A percentile compares a stretch with the other conserved stretches of the same genome.
phyloP scores from a whole-genome alignment of 2,113 vertebrate species.

The Bos indicus region DNA sequence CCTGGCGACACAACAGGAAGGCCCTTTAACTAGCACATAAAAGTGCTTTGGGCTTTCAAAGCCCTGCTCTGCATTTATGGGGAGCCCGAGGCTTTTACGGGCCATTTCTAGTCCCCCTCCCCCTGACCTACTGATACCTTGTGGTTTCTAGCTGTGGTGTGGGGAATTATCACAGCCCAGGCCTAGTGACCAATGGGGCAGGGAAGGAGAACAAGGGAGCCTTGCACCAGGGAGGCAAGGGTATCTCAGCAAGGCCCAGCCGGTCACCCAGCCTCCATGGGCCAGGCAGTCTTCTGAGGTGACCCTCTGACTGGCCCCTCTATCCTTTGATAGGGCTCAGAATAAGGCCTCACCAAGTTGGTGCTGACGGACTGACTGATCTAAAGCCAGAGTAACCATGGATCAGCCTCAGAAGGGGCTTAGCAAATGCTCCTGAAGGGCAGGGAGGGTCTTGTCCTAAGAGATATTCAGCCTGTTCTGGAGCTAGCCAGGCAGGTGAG shows the following conservation, averaged over 20 bases:
- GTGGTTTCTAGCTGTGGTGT: background rate
- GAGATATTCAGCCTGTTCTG: background rate
- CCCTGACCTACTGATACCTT: conserved; percentile 10
- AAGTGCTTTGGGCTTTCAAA: conserved; percentile 65
- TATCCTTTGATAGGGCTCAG: background rate
- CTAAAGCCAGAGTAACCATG: background rate
- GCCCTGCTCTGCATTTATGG: conserved; percentile 50
- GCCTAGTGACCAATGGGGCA: background rate
- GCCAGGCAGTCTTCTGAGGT: background rate
- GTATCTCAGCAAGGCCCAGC: background rate
- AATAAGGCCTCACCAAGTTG: background rate
- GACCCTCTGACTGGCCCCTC: background rate
- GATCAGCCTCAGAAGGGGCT: background rate
- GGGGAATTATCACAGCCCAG: background rate
- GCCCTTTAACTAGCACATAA: conserved; percentile 72
- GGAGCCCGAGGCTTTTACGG: conserved; percentile 40
- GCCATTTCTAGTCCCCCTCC: conserved; percentile 44
- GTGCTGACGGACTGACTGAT: background rate
- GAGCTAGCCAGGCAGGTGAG: background rate
- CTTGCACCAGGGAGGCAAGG: background rate
- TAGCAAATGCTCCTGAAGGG: background rate
- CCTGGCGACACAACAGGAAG: conserved; percentile 59
- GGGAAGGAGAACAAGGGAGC: background rate
- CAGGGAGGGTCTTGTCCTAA: background rate
- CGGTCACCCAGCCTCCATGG: background rate